Conservation (phyloP, 2,797 vertebrate species). For the Chromis chromis region DNA sequence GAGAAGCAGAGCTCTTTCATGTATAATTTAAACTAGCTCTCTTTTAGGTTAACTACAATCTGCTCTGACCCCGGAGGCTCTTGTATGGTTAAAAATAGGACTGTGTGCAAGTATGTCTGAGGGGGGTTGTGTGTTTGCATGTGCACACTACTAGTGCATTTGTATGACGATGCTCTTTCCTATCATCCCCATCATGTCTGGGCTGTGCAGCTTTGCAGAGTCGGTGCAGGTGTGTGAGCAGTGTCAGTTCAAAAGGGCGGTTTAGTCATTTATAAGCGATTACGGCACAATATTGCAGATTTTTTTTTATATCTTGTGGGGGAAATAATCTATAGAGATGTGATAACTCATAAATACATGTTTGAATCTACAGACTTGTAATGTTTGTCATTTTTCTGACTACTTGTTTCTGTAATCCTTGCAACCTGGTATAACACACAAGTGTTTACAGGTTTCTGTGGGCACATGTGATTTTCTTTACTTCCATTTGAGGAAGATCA, state of each 20-base stretch:
- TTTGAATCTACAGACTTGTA: not conserved
- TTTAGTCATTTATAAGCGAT: not conserved
- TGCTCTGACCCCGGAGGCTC: constrained; percentile 68
- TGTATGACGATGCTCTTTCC: constrained; percentile 2
- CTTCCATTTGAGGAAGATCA: not conserved
- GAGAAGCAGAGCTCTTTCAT: constrained; percentile 73
- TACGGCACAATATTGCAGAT: not conserved
- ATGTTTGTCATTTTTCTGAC: not conserved
- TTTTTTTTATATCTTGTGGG: not conserved
- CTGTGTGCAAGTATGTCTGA: constrained; percentile 23
- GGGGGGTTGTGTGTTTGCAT: constrained; percentile 21
- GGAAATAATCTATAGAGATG: not conserved
- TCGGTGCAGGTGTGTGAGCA: not conserved
- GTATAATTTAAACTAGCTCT: constrained; percentile 81
- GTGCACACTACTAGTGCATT: constrained; percentile 6
- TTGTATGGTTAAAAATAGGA: constrained; percentile 75
- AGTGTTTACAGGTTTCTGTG: not conserved
- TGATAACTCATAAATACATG: not conserved
- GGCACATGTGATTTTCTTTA: not conserved
- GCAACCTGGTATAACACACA: not conserved
- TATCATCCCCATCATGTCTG: not conserved
- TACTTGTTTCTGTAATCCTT: not conserved
- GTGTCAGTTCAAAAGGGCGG: not conserved
- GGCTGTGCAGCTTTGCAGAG: not conserved
- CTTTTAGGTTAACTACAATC: constrained; percentile 74